Evolutionary conservation across 2,888 invertebrate species (phyloP), one percentile per base, ranked within the genome.

Genomic region (Selenia dentaria): DNA sequence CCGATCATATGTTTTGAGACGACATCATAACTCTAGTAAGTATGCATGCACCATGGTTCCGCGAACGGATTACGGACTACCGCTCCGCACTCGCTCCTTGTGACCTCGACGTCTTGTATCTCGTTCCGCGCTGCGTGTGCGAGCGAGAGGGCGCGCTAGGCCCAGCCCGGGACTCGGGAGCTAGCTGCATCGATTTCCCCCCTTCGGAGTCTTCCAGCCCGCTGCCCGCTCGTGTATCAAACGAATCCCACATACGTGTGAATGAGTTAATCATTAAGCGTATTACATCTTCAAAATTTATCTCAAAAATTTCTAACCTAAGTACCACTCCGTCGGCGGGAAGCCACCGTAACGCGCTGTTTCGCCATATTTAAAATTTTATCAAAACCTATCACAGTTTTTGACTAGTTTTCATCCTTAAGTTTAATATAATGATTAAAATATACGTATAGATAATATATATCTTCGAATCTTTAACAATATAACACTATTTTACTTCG

Each of bases 301-400:
- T 58, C 58, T 59, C 58, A 59, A 58, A 62, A 58, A 62, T 54
- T 37, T 69, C 72, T 80, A 83, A 81, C 56, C 59, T 59, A 80
- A 75, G 81, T 83, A 83, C 73, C 67, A 61, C 63, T 64, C 57
- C 66, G 60, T 54, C 57, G 43, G 49, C 47, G 51, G 55, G 58
- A 61, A 62, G 66, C 64, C 62, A 61, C 63, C 70, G 58, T 64
- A 54, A 38, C 50, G 42, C 58, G 60, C 50, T 56, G 58, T 51
- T 56, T 54, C 47, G 57, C 56, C 74, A 67, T 79, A 79, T 83
- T 87, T 87, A 88, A 89, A 89, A 85, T 85, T 88, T 85, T 90
- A 89, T 89, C 89, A 90, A 90, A 90, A 90, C 90, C 88, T 90
- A 90, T 90, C 90, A 90, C 90, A 89, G 90, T 90, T 89, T 88